Conservation (phyloP, 2,888 invertebrate species). For the Boloria selene region DNA sequence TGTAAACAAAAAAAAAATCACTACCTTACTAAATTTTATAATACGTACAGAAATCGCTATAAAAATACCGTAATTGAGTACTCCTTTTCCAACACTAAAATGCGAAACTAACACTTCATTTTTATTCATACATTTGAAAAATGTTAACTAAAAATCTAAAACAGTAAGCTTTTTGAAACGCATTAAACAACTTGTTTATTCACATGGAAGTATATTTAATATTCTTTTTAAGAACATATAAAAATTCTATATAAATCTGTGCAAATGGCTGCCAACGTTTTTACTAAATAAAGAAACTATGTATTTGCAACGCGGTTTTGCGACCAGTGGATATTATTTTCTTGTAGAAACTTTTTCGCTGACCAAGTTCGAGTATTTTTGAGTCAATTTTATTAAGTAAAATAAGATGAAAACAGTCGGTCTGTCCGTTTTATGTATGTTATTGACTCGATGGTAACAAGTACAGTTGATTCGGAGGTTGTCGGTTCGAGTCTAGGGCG, state of each 20-base stretch:
- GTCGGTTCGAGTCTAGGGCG: too few relatives aligned
- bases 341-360: conserved; percentile 37
- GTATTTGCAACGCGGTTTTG: conserved; percentile 26
- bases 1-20: too few relatives aligned
- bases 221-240: conserved; percentile 15
- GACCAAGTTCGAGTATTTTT: conserved; percentile 28
- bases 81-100: too few relatives aligned
- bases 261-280: conserved; percentile 24
- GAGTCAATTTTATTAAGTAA: conserved; percentile 15
- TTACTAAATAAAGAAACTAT: conserved; percentile 33
- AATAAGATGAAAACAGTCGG: conserved; percentile 13
- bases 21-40: too few relatives aligned
- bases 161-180: too few relatives aligned
- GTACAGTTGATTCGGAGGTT: too few relatives aligned
- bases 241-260: conserved; percentile 28
- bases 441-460: too few relatives aligned
- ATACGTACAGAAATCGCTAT: too few relatives aligned
- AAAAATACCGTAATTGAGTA: too few relatives aligned
- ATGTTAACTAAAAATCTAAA: too few relatives aligned
- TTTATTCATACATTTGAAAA: too few relatives aligned
- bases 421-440: not conserved
- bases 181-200: conserved; percentile 5
- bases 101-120: too few relatives aligned
- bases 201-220: conserved; percentile 4
- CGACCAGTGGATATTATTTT: conserved; percentile 27